Evolutionary conservation across 1,140 invertebrate species (phyloP).

Genomic region (Ceratina calcarata): DNA sequence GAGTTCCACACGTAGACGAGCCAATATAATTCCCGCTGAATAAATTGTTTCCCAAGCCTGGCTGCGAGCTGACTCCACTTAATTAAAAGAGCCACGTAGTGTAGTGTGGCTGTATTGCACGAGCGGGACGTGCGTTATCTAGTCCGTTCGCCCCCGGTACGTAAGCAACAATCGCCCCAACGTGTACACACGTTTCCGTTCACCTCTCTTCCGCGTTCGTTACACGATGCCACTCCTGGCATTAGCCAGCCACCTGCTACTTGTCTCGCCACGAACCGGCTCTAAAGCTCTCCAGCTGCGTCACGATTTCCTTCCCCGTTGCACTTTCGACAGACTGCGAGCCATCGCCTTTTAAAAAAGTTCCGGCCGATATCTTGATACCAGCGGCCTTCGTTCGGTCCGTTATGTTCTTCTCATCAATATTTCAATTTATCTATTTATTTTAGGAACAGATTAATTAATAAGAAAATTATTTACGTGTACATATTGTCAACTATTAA

Average conservation of each 20-base stretch:
- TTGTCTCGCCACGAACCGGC: constrained; percentile 57
- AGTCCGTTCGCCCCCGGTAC: constrained; percentile 60
- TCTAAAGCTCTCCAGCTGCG: constrained; percentile 14
- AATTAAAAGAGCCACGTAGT: constrained; percentile 66
- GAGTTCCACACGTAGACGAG: constrained; percentile 14
- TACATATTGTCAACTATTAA: too few relatives aligned
- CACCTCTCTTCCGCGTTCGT: background rate
- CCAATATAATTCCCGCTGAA: constrained; percentile 55
- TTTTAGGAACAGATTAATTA: too few relatives aligned
- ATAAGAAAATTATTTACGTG: too few relatives aligned
- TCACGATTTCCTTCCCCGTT: constrained; percentile 35
- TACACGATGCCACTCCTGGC: constrained; percentile 35
- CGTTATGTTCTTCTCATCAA: too few relatives aligned
- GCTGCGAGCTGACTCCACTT: constrained; percentile 70
- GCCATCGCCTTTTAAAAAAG: constrained; percentile 2
- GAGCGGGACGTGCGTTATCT: constrained; percentile 72
- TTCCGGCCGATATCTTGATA: constrained; percentile 4
- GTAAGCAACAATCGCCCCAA: constrained; percentile 50
- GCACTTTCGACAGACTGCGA: constrained; percentile 38
- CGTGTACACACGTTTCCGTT: constrained; percentile 61
- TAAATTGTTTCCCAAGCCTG: constrained; percentile 45
- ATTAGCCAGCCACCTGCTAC: constrained; percentile 71
- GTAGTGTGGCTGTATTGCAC: constrained; percentile 65
- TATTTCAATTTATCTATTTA: too few relatives aligned
- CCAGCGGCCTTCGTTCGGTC: background rate